These are phyloP conservation scores for Aphrophora alni DNA, from an alignment of 2,888 invertebrate species.

Conservation along the genomic window DNA sequence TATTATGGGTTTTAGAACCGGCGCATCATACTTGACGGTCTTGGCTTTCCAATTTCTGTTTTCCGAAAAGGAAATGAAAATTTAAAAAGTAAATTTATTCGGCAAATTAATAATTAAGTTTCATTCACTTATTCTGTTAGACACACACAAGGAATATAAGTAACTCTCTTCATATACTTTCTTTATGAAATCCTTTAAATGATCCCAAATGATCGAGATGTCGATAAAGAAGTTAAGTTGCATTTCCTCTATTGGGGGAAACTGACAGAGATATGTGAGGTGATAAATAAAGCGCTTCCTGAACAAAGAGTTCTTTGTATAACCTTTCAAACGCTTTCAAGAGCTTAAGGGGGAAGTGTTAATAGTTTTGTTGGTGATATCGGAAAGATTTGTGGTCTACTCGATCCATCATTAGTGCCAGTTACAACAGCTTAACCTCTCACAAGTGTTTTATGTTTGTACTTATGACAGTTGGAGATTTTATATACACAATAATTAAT, in stretches of 20 bases:
- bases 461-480: too few species aligned
- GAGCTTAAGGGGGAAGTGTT: constrained; percentile 29
- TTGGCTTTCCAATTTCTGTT: too few species aligned
- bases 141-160: background rate
- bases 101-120: too few species aligned
- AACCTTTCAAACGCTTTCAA: constrained; percentile 10
- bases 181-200: background rate
- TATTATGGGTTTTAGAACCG: too few species aligned
- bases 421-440: background rate
- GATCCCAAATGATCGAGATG: background rate
- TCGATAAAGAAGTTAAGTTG: constrained; percentile 5
- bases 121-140: too few species aligned
- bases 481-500: too few species aligned
- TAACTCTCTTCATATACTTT: background rate
- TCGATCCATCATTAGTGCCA: background rate
- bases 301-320: constrained; percentile 33
- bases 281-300: constrained; percentile 27
- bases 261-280: constrained; percentile 11
- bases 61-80: too few species aligned
- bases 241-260: constrained; percentile 15
- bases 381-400: constrained; percentile 26
- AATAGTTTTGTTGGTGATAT: constrained; percentile 29
- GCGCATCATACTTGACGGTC: too few species aligned
- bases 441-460: background rate
- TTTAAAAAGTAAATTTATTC: too few species aligned